phyloP scores from a whole-genome alignment of 2,888 invertebrate genomes.

The Serrognathus titanus region DNA sequence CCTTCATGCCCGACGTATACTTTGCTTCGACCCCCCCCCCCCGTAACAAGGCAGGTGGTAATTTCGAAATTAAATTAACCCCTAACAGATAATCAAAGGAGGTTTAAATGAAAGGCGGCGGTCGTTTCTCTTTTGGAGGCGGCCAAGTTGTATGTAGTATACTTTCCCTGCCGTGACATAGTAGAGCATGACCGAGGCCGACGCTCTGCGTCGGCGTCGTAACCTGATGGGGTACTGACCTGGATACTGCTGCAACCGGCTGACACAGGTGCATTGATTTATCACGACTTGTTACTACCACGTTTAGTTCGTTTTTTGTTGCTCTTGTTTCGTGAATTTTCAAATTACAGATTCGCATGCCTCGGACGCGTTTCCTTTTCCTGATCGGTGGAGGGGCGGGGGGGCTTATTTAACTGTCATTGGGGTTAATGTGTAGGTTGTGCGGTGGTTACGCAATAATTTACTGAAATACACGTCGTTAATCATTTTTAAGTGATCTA shows the following conservation, averaged over 20 bases:
- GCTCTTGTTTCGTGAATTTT: neutral
- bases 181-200: slow-evolving; percentile 32
- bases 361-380: neutral
- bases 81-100: too few relatives aligned
- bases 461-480: too few relatives aligned
- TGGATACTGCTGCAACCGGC: slow-evolving; percentile 38
- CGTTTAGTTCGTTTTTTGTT: neutral
- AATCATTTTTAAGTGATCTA: too few relatives aligned
- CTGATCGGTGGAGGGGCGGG: too few relatives aligned
- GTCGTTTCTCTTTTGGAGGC: slow-evolving; percentile 25
- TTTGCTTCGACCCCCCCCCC: too few relatives aligned
- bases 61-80: too few relatives aligned
- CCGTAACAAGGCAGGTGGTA: too few relatives aligned
- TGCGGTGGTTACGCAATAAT: too few relatives aligned
- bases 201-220: slow-evolving; percentile 36
- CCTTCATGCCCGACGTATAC: too few relatives aligned
- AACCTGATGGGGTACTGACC: slow-evolving; percentile 47
- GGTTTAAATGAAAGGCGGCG: slow-evolving; percentile 16
- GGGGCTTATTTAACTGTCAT: too few relatives aligned
- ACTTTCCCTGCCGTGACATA: slow-evolving; percentile 23
- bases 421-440: too few relatives aligned
- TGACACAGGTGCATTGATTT: slow-evolving; percentile 44
- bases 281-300: slow-evolving; percentile 4
- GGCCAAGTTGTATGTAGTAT: slow-evolving; percentile 25
- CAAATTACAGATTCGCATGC: neutral